Conservation (phyloP, 2,113 vertebrate genomes). For the Corapipo altera region DNA sequence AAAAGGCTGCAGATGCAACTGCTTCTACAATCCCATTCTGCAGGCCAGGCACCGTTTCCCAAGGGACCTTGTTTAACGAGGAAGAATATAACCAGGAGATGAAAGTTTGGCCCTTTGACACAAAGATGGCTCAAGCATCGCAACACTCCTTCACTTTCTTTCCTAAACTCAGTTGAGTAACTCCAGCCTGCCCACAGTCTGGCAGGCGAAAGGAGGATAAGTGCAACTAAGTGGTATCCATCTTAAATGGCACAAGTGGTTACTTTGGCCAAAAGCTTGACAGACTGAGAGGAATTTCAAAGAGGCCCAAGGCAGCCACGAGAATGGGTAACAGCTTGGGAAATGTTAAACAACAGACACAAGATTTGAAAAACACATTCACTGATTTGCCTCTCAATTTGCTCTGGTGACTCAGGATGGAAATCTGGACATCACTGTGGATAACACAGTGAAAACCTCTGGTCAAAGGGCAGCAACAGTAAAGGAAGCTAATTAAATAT, state of each 20-base stretch:
- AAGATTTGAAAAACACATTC: background rate
- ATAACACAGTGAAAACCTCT: conserved; percentile 3
- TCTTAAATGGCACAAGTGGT: background rate
- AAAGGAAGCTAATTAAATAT: conserved; percentile 38
- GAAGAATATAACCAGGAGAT: background rate
- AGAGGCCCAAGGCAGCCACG: background rate
- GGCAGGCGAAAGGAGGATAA: background rate
- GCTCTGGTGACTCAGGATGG: conserved; percentile 14
- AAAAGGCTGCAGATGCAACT: background rate
- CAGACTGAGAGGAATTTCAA: background rate
- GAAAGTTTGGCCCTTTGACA: conserved; percentile 5
- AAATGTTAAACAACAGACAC: background rate
- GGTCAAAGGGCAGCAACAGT: conserved; percentile 20
- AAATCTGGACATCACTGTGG: conserved; percentile 28
- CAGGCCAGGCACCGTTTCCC: background rate
- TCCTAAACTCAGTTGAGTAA: background rate
- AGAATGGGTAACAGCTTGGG: background rate
- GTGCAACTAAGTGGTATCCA: background rate
- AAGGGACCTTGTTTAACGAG: background rate
- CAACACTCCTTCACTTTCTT: conserved; percentile 4
- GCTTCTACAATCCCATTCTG: background rate
- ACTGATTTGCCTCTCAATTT: background rate
- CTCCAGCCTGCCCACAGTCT: background rate
- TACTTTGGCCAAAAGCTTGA: background rate
- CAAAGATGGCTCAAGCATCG: background rate